phyloP scores from a whole-genome alignment of 2,888 invertebrate species.

The Rhagophthalmus giganteus region DNA sequence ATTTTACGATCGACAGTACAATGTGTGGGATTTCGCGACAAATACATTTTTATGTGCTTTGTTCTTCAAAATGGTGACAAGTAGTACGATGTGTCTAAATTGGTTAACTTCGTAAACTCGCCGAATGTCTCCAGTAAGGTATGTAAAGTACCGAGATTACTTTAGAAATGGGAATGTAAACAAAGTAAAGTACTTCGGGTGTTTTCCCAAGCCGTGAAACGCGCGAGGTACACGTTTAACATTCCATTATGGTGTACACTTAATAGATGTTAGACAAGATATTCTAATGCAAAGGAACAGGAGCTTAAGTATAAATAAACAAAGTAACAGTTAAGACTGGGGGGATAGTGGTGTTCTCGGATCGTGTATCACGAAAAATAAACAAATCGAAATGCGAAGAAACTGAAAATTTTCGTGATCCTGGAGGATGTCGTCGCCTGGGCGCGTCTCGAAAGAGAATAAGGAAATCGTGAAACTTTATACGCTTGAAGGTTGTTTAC shows the following conservation, averaged over 20 bases:
- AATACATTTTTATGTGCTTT: no score
- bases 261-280: slow-evolving; percentile 22
- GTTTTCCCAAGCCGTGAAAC: slow-evolving; percentile 11
- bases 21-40: not conserved
- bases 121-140: no score
- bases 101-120: no score
- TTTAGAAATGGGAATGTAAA: slow-evolving; percentile 20
- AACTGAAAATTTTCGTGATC: not conserved
- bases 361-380: not conserved
- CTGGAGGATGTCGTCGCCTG: no score
- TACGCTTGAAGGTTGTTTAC: not conserved
- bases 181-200: slow-evolving; percentile 6
- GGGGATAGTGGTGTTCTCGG: slow-evolving; percentile 1
- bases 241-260: slow-evolving; percentile 18
- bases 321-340: slow-evolving; percentile 6
- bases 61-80: no score
- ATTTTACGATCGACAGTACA: slow-evolving; percentile 10
- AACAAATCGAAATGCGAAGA: not conserved
- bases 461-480: not conserved
- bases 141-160: slow-evolving; percentile 17
- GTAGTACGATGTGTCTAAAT: no score
- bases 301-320: slow-evolving; percentile 18
- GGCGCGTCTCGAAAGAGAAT: no score
- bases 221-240: slow-evolving; percentile 13
- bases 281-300: slow-evolving; percentile 17